These are phyloP conservation scores for Argyresthia goedartella DNA, from an alignment of 2,888 invertebrate species.

Conservation along the genomic window DNA sequence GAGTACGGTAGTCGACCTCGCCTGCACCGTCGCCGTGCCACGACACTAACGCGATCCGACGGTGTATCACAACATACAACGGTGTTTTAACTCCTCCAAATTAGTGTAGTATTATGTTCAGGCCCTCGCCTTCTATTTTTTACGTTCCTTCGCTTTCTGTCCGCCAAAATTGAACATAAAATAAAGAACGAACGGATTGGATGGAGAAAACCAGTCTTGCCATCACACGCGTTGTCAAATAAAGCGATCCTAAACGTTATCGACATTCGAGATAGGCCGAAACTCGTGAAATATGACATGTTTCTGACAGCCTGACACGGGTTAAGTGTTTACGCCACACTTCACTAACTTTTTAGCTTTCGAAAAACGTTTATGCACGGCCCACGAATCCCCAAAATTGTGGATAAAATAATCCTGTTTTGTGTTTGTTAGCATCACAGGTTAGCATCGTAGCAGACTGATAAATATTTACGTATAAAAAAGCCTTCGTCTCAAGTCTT, in stretches of 20 bases:
- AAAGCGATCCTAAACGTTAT: constrained; percentile 35
- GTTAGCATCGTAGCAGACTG: too few relatives aligned
- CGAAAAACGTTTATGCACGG: constrained; percentile 25
- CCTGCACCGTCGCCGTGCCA: constrained; percentile 14
- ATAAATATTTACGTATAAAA: too few relatives aligned
- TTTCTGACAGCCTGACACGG: constrained; percentile 62
- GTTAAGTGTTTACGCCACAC: constrained; percentile 52
- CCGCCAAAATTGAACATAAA: constrained; percentile 26
- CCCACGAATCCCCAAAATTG: constrained; percentile 7
- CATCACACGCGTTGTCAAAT: constrained; percentile 18
- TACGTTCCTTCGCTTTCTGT: constrained; percentile 37
- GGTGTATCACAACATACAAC: constrained; percentile 60
- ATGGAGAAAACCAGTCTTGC: constrained; percentile 16
- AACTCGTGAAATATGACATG: constrained; percentile 53
- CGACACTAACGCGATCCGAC: constrained; percentile 47
- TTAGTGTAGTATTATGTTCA: constrained; percentile 61
- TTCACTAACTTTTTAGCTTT: constrained; percentile 52
- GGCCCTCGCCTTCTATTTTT: constrained; percentile 39
- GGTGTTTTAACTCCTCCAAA: constrained; percentile 55
- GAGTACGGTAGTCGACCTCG: constrained; percentile 24
- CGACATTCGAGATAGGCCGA: constrained; percentile 43
- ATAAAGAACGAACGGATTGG: too few relatives aligned
- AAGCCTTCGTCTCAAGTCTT: too few relatives aligned
- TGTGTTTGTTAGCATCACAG: too few relatives aligned
- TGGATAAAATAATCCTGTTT: background rate